These are phyloP conservation scores for Druceiella hillmani DNA, from an alignment of 2,888 invertebrate species.

Conservation along the genomic window DNA sequence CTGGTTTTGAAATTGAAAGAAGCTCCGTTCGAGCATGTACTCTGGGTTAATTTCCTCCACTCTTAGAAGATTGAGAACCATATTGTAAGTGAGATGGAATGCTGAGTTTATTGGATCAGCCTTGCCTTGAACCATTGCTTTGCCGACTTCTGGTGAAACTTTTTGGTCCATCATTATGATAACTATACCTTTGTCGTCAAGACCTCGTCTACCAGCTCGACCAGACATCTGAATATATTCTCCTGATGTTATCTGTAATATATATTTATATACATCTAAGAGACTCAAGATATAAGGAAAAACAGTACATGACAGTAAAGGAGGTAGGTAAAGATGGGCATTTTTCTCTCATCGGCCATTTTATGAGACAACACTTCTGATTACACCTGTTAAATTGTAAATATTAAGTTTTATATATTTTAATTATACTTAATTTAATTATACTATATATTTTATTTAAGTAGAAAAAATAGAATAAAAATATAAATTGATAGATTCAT, in stretches of 20 bases:
- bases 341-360: too few relatives aligned
- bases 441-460: too few relatives aligned
- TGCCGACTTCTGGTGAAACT: constrained; percentile 73
- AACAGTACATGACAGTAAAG: too few relatives aligned
- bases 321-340: too few relatives aligned
- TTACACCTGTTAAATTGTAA: too few relatives aligned
- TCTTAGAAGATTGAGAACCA: constrained; percentile 84
- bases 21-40: constrained; percentile 97
- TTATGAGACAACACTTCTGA: too few relatives aligned
- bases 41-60: constrained; percentile 99
- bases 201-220: constrained; percentile 92
- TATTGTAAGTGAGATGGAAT: constrained; percentile 98
- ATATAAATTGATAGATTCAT: too few relatives aligned
- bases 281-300: too few relatives aligned
- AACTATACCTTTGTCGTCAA: constrained; percentile 96
- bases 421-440: too few relatives aligned
- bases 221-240: constrained; percentile 99
- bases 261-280: too few relatives aligned
- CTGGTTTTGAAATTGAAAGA: constrained; percentile 99
- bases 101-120: constrained; percentile 98
- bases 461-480: too few relatives aligned
- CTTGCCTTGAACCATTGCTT: constrained; percentile 78
- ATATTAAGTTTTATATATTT: too few relatives aligned
- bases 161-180: constrained; percentile 98
- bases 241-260: constrained; percentile 77